These are phyloP conservation scores for Hassar affinis DNA, from an alignment of 2,113 vertebrate species.

Conservation along the genomic window DNA sequence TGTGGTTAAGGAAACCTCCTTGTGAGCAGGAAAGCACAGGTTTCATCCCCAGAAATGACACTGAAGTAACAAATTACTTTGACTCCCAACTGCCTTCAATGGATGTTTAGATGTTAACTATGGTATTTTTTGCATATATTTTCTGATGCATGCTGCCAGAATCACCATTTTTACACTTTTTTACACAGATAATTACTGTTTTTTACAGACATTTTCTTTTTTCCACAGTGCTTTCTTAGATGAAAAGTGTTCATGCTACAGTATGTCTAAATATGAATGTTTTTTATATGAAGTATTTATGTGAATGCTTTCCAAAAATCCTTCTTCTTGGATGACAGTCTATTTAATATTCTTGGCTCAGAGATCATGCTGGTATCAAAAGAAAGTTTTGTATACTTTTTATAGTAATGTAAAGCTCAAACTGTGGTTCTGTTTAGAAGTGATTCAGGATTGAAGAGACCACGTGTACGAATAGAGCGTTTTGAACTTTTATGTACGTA, in stretches of 20 bases:
- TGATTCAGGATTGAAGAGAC: neutral
- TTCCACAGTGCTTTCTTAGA: neutral
- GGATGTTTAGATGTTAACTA: too few species aligned
- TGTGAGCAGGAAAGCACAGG: too few species aligned
- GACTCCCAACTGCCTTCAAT: too few species aligned
- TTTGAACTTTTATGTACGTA: neutral
- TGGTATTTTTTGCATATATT: too few species aligned
- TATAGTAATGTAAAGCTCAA: neutral
- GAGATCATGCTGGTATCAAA: neutral
- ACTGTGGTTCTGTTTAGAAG: neutral
- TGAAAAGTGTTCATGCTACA: neutral
- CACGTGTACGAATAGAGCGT: neutral
- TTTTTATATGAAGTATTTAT: neutral
- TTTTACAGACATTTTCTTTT: too few species aligned
- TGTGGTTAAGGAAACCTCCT: too few species aligned
- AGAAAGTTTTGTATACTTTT: neutral
- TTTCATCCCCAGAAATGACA: too few species aligned
- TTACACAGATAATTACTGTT: too few species aligned
- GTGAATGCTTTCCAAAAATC: neutral
- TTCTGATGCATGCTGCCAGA: too few species aligned
- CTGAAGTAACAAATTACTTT: too few species aligned
- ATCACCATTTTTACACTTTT: too few species aligned
- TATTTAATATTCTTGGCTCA: neutral
- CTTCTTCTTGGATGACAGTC: neutral
- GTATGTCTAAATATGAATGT: constrained; percentile 4